Evolutionary conservation across 2,113 vertebrate species (phyloP).

Genomic region (Phainopepla nitens): DNA sequence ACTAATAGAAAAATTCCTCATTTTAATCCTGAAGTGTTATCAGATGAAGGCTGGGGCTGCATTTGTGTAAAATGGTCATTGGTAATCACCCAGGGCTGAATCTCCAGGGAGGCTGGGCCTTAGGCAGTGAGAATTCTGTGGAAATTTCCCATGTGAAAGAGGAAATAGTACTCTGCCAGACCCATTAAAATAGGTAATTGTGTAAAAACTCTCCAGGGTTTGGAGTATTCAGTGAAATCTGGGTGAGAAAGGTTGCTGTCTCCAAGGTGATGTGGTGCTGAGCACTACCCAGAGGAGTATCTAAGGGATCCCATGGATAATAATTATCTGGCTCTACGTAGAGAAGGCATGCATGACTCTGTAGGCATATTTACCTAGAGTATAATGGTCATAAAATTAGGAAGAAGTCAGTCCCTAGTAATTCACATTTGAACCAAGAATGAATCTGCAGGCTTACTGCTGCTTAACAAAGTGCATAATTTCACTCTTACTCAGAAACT

Average conservation of each 20-base stretch:
- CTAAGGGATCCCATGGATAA: not conserved
- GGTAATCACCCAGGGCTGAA: not conserved
- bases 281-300: not conserved
- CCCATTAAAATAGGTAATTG: not conserved
- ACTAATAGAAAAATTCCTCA: not conserved
- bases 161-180: not conserved
- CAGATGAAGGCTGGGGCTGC: not conserved
- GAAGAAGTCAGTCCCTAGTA: not conserved
- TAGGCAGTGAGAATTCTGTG: not conserved
- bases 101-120: not conserved
- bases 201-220: not conserved
- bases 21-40: not conserved
- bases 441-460: not conserved
- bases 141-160: not conserved
- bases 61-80: not conserved
- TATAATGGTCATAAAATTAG: not conserved
- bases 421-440: not conserved
- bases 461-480: conserved; percentile 19
- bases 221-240: not conserved
- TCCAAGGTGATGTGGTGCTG: not conserved
- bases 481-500: conserved; percentile 1
- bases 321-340: not conserved
- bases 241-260: not conserved
- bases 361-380: not conserved
- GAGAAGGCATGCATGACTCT: not conserved